Conservation (phyloP, 2,888 invertebrate species). For the Apamea crenata region DNA sequence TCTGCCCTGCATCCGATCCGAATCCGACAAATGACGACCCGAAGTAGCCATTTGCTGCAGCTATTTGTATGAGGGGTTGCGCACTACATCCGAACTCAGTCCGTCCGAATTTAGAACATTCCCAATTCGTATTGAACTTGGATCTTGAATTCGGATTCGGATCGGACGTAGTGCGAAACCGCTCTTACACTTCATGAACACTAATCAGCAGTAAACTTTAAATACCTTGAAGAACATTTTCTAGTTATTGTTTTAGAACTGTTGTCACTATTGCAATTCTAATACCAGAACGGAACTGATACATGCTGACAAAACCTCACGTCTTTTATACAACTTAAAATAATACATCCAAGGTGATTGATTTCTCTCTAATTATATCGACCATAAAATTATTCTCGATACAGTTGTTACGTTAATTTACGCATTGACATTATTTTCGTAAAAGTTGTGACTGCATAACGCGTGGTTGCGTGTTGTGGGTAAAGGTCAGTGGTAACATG, state of each 20-base stretch:
- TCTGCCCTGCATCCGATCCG: no score
- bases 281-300: constrained; percentile 50
- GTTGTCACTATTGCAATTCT: constrained; percentile 22
- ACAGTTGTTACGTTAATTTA: constrained; percentile 42
- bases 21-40: no score
- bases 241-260: constrained; percentile 5
- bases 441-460: constrained; percentile 44
- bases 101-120: no score
- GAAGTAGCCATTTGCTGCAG: no score
- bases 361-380: constrained; percentile 60
- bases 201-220: background rate
- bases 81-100: no score
- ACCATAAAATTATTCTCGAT: constrained; percentile 45
- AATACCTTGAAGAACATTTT: constrained; percentile 64
- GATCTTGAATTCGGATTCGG: no score
- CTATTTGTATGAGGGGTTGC: no score
- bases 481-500: constrained; percentile 32
- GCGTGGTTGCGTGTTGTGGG: constrained; percentile 40
- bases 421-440: constrained; percentile 52
- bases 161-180: no score
- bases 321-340: constrained; percentile 60
- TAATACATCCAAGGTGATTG: constrained; percentile 61
- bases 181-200: background rate
- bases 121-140: no score
- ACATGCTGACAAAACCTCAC: constrained; percentile 35